These are phyloP conservation scores for Pogoniulus pusillus DNA, from an alignment of 2,797 vertebrate genomes.

Conservation along the genomic window DNA sequence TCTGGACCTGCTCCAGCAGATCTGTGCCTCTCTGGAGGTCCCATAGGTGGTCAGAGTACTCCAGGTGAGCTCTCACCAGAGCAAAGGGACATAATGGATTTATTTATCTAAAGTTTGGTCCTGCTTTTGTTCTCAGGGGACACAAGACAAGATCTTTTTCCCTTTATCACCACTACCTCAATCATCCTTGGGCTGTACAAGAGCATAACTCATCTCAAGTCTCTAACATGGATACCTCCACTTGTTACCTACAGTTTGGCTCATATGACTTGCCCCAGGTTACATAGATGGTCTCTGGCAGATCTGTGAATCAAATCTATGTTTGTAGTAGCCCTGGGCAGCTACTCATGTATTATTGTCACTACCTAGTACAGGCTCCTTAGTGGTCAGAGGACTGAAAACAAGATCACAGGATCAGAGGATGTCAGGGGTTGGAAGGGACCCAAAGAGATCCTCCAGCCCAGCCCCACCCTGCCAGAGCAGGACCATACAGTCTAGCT, in stretches of 20 bases:
- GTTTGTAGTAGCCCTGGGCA: background rate
- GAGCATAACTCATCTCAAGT: background rate
- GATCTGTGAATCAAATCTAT: background rate
- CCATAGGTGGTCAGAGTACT: too few species aligned
- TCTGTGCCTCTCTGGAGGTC: too few species aligned
- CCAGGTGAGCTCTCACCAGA: too few species aligned
- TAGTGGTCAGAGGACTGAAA: rapidly evolving
- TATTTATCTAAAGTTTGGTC: background rate
- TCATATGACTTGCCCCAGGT: background rate
- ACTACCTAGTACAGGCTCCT: rapidly evolving
- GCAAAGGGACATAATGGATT: background rate
- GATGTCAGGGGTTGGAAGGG: too few species aligned
- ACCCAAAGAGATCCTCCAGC: too few species aligned
- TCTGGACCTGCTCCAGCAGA: too few species aligned
- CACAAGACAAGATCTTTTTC: background rate
- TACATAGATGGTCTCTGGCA: background rate
- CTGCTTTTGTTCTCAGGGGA: background rate
- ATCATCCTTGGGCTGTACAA: background rate
- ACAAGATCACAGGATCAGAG: too few species aligned
- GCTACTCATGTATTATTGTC: background rate
- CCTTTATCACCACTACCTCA: background rate
- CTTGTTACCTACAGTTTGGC: background rate
- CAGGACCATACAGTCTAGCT: too few species aligned
- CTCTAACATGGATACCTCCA: background rate
- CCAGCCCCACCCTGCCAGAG: too few species aligned